Evolutionary conservation across 2,797 vertebrate species (phyloP), one percentile per base, ranked within the genome.

Genomic region (Schizopygopsis pylzovi): DNA sequence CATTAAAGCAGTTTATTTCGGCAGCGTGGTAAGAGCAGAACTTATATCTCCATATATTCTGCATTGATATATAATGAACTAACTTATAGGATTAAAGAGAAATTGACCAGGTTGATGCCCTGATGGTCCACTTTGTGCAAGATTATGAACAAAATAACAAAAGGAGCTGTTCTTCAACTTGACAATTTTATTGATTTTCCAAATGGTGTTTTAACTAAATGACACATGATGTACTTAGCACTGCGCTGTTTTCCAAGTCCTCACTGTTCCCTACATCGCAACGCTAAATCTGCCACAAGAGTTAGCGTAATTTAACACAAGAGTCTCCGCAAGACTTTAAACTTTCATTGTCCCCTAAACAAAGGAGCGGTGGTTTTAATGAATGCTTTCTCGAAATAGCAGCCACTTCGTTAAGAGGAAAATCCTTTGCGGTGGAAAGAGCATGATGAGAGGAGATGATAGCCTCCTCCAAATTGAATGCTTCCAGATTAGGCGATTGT

Each of bases 341-440:
- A 85, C 65, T 76, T 56, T 56, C 86, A 91, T 93, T 94, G 92
- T 93, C 91, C 88, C 13, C 39, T 1, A n/a, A 85, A 92, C 92
- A 92, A 93, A 91, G 87, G 87, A 82, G 43, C 78, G 15, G 84
- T 47, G 91, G 88, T 90, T 88, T 87, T 90, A 93, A 93, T 93
- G 89, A 91, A 92, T 84, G 84, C 87, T 90, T 92, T 92, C 88
- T 90, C 88, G 87, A 91, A 91, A 92, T 72, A 91, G 85, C 88
- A 77, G 86, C 86, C 18, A 81, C 77, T 77, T 83, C 59, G 65
- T 85, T 87, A 70, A 45, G 67, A 88, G 90, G 41, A 75, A 78
- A 81, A 87, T 80, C 73, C 56, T 71, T 61, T 10, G 56, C 67
- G 33, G 52, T 63, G 75, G 80, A 77, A 85, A 86, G 85, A 68